phyloP scores from a whole-genome alignment of 2,888 invertebrate genomes.

The Spodoptera exigua region DNA sequence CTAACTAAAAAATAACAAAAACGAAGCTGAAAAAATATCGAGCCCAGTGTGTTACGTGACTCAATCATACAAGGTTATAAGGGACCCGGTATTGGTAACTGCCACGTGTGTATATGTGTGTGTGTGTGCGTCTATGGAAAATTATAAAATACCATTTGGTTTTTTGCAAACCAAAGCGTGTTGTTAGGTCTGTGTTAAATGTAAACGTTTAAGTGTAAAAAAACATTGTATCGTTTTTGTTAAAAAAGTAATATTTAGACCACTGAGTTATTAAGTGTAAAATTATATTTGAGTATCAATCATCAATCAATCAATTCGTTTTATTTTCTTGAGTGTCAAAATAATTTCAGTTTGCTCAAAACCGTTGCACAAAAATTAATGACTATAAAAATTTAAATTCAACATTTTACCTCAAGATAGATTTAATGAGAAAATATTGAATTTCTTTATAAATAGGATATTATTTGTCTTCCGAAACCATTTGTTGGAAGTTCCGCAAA shows the following conservation, averaged over 20 bases:
- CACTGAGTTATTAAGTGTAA: background rate
- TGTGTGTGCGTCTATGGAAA: constrained; percentile 46
- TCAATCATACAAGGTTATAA: constrained; percentile 72
- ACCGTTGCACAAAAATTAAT: background rate
- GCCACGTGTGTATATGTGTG: constrained; percentile 63
- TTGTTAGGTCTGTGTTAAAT: background rate
- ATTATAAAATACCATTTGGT: constrained; percentile 22
- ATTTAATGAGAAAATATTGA: constrained; percentile 17
- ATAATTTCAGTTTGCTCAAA: constrained; percentile 1
- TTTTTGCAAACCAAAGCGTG: constrained; percentile 3
- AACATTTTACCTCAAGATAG: background rate
- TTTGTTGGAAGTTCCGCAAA: constrained; percentile 8
- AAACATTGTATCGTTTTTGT: constrained; percentile 1
- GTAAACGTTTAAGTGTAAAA: constrained; percentile 22
- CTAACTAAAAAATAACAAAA: constrained; percentile 64
- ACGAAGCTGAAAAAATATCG: constrained; percentile 52
- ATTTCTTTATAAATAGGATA: constrained; percentile 3
- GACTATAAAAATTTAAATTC: constrained; percentile 2
- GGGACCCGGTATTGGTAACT: constrained; percentile 71
- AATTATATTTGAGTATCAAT: background rate
- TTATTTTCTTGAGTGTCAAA: background rate
- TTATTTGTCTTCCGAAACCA: constrained; percentile 1
- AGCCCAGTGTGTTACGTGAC: constrained; percentile 69
- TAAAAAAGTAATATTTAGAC: background rate
- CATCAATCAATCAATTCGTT: constrained; percentile 4